Evolutionary conservation across 2,113 vertebrate species (phyloP), one percentile per base, ranked within the genome.

Genomic region (Psettodes erumei): DNA sequence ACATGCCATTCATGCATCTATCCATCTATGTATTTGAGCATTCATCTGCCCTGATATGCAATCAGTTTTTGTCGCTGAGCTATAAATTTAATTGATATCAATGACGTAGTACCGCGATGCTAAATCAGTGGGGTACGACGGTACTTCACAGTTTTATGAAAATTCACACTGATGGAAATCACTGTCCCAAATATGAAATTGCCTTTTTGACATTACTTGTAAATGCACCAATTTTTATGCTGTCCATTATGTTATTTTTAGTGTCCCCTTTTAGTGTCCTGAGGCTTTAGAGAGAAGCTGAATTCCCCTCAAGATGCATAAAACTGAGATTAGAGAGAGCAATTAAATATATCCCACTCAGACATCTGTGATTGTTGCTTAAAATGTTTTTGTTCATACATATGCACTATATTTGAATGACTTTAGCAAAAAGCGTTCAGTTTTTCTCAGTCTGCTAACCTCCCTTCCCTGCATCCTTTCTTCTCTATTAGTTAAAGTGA

Each of bases 121-220:
- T 40, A 18, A 27, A 28, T 54, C 27, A 21, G 1, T 32, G 48
- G 23, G 2, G 18, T n/a, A n/a, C 18, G 8, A 45, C 16, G 13
- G 37, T 38, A 13, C 37, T 38, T 45, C 3, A 43, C 23, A 18
- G 8, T 33, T 33, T 33, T n/a, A 63, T 15, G 15, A n/a, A n/a
- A n/a, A n/a, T n/a, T n/a, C n/a, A n/a, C n/a, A n/a, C n/a, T n/a
- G n/a, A n/a, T n/a, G n/a, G n/a, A n/a, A n/a, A n/a, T n/a, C n/a
- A n/a, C 50, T 28, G 37, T n/a, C 19, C 23, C 33, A 55, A 55
- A 55, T 55, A 32, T 51, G 16, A 75, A 23, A 67, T 40, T 18
- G 13, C 5, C 30, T 21, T n/a, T 45, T 55, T 47, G 15, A 47
- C 4, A 68, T 61, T 56, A 35, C 6, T 15, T 1, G 9, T 51